Evolutionary conservation across 2,113 vertebrate genomes (phyloP).

Genomic region (Dendrocopos noguchii): DNA sequence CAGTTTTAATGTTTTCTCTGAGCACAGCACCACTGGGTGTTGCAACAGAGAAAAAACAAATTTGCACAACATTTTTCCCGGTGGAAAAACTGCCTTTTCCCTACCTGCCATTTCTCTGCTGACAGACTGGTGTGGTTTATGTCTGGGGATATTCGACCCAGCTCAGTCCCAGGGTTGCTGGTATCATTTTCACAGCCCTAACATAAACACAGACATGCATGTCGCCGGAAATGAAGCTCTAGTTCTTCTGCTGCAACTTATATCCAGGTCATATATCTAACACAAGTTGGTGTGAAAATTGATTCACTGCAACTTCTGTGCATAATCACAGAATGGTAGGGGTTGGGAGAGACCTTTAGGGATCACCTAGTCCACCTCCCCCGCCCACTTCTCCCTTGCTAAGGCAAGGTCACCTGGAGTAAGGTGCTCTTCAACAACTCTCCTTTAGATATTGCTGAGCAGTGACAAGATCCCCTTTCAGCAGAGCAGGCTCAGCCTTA

Average conservation of each 20-base stretch:
- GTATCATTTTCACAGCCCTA: not conserved
- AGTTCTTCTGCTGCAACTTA: not conserved
- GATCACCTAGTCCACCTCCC: too few relatives aligned
- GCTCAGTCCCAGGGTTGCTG: not conserved
- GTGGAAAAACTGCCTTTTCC: not conserved
- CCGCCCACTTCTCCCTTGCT: too few relatives aligned
- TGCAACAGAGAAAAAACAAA: not conserved
- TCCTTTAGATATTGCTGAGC: too few relatives aligned
- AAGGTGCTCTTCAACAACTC: too few relatives aligned
- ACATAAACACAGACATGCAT: accelerated
- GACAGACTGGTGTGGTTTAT: not conserved
- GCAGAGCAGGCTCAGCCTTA: too few relatives aligned
- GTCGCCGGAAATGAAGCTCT: not conserved
- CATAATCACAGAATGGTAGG: too few relatives aligned
- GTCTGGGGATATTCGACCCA: not conserved
- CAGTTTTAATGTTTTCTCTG: not conserved
- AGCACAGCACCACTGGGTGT: not conserved
- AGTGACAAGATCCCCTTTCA: too few relatives aligned
- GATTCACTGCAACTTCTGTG: not conserved
- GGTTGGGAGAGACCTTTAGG: too few relatives aligned
- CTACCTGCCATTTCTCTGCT: not conserved
- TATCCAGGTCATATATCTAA: not conserved
- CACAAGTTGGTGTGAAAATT: not conserved
- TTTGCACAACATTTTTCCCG: not conserved
- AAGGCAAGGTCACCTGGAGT: too few relatives aligned